Evolutionary conservation across 2,113 vertebrate species (phyloP).

Genomic region (Ramphastos sulfuratus): DNA sequence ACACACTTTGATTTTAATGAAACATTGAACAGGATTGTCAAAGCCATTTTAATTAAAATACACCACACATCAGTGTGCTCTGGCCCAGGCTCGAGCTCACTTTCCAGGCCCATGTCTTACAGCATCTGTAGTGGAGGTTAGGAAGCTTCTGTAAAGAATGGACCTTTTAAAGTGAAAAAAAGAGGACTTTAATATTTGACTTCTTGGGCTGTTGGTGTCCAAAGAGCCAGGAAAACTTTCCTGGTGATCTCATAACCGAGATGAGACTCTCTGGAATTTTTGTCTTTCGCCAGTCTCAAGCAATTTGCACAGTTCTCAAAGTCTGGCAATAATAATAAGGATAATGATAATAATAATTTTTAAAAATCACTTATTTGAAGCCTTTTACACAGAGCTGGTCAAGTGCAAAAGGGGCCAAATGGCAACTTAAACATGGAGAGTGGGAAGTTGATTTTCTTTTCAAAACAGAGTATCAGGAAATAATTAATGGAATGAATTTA

Average conservation of each 20-base stretch:
- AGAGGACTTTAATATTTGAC: neutral
- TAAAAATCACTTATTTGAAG: neutral
- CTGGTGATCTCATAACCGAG: neutral
- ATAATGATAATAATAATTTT: too few relatives aligned
- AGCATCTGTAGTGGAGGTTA: neutral
- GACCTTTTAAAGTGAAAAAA: neutral
- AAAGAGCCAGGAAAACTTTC: neutral
- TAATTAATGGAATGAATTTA: neutral
- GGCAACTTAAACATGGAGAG: neutral
- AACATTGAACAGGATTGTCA: neutral
- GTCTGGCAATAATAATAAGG: neutral
- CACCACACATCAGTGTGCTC: neutral
- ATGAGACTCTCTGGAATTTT: neutral
- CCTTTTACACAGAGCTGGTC: neutral
- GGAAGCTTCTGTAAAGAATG: neutral
- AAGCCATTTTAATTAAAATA: conserved; percentile 32
- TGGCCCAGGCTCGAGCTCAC: neutral
- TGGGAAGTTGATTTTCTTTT: neutral
- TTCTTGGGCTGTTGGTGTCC: neutral
- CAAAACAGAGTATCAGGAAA: neutral
- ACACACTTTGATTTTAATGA: conserved; percentile 29
- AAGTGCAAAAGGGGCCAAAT: neutral
- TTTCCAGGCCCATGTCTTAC: neutral
- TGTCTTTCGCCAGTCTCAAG: neutral
- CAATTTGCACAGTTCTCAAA: neutral